Evolutionary conservation across 2,888 invertebrate species (phyloP).

Genomic region (Pediacus dermestoides): DNA sequence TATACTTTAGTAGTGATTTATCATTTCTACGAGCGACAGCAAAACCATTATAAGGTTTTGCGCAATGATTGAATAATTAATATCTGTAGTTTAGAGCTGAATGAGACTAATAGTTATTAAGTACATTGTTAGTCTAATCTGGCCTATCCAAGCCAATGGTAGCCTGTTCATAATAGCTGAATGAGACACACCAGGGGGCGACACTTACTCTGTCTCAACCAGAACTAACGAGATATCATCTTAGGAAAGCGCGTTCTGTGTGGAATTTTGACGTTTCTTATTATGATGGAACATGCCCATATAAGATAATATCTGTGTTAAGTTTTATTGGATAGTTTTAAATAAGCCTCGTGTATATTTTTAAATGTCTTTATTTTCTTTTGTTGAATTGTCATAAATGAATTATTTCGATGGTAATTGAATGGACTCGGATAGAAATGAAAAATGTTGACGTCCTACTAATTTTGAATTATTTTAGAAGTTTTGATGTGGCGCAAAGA

Average conservation of each 20-base stretch:
- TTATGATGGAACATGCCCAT: conserved; percentile 25
- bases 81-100: conserved; percentile 12
- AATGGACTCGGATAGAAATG: no score
- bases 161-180: conserved; percentile 47
- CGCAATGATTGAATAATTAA: conserved; percentile 15
- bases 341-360: no score
- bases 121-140: background rate
- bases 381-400: no score
- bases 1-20: conserved; percentile 30
- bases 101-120: background rate
- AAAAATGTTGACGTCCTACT: no score
- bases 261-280: conserved; percentile 43
- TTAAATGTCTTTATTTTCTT: no score
- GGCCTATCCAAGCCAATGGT: conserved; percentile 25
- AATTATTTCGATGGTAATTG: no score
- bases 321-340: conserved; percentile 24
- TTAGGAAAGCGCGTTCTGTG: conserved; percentile 27
- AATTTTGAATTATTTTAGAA: no score
- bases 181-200: conserved; percentile 46
- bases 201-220: conserved; percentile 44
- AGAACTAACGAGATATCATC: conserved; percentile 40
- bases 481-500: no score
- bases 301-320: conserved; percentile 21
- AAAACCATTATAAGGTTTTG: conserved; percentile 22
- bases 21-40: conserved; percentile 31